A percentile compares a stretch with the other conserved stretches of the same genome.
Evolutionary conservation across 1,140 invertebrate genomes (phyloP).

Genomic region (Orussus abietinus): DNA sequence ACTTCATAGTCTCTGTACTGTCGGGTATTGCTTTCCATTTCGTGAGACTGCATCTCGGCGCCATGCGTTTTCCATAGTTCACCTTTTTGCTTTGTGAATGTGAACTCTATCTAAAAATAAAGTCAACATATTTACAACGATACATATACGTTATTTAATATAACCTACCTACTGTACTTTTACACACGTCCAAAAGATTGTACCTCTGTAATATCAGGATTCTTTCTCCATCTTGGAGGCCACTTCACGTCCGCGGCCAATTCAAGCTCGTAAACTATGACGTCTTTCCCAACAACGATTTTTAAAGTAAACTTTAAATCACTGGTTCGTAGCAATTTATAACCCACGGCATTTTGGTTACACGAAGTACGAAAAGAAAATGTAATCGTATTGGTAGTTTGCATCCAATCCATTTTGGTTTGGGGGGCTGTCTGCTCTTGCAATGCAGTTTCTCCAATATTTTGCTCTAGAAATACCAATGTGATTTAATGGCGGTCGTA

Average conservation of each 20-base stretch:
- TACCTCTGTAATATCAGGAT: conserved; percentile 37
- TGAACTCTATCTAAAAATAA: conserved; percentile 34
- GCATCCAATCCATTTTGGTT: conserved; percentile 43
- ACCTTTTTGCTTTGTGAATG: conserved; percentile 34
- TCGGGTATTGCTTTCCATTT: conserved; percentile 22
- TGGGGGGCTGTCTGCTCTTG: too few species aligned
- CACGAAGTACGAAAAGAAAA: conserved; percentile 29
- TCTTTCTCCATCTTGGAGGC: conserved; percentile 39
- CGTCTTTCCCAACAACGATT: conserved; percentile 23
- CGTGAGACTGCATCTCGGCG: too few species aligned
- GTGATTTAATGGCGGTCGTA: too few species aligned
- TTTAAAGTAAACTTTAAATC: conserved; percentile 31
- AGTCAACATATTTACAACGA: not conserved
- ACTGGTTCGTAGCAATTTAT: conserved; percentile 29
- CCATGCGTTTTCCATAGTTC: conserved; percentile 33
- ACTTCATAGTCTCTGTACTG: conserved; percentile 43
- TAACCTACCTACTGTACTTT: not conserved
- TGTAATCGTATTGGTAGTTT: conserved; percentile 39
- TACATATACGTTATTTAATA: conserved; percentile 2
- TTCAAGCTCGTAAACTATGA: conserved; percentile 35
- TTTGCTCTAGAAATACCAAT: too few species aligned
- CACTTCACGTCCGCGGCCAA: conserved; percentile 37
- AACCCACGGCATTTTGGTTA: conserved; percentile 25
- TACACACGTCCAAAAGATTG: too few species aligned
- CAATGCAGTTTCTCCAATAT: too few species aligned